Evolutionary conservation across 2,113 vertebrate genomes (phyloP).

Genomic region (Leuciscus idus): DNA sequence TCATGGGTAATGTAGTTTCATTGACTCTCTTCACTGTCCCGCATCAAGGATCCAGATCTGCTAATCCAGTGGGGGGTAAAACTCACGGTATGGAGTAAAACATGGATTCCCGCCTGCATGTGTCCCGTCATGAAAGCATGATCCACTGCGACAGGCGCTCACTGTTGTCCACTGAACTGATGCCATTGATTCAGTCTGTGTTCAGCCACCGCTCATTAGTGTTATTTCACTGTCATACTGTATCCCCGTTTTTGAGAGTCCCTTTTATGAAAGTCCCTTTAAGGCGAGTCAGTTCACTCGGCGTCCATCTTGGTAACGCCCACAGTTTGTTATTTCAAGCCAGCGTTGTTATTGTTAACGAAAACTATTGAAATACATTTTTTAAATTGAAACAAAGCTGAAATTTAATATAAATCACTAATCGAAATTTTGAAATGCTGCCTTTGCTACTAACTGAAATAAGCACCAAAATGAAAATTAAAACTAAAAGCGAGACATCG

Average conservation of each 20-base stretch:
- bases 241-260: not conserved
- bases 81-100: slow-evolving; percentile 50
- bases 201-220: not conserved
- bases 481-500: no score
- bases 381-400: not conserved
- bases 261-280: not conserved
- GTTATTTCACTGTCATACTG: not conserved
- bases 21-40: slow-evolving; percentile 39
- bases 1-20: slow-evolving; percentile 52
- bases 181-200: not conserved
- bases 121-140: slow-evolving; percentile 24
- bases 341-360: not conserved
- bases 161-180: not conserved
- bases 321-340: not conserved
- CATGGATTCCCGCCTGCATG: slow-evolving; percentile 18
- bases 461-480: no score
- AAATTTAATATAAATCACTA: not conserved
- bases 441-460: not conserved
- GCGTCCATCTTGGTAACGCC: not conserved
- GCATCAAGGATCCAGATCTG: slow-evolving; percentile 59
- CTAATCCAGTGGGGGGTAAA: slow-evolving; percentile 53
- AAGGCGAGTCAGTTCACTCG: not conserved
- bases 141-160: not conserved
- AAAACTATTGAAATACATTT: not conserved
- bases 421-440: not conserved